Conservation (phyloP, 2,113 vertebrate species). For the Bubo blakistoni region DNA sequence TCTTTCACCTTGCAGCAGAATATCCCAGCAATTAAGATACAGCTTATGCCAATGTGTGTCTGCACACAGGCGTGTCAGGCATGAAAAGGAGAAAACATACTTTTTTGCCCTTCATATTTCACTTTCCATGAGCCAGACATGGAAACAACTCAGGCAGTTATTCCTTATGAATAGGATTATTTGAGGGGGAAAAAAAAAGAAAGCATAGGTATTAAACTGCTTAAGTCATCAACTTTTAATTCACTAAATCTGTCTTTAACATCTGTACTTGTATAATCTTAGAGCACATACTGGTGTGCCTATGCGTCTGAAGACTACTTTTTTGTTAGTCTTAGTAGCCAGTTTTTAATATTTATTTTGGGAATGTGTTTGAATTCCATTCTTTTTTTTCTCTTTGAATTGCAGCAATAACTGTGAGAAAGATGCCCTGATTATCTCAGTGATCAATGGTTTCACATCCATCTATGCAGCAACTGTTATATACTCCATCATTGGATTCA, state of each 20-base stretch:
- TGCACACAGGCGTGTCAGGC: not conserved
- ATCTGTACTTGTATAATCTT: not conserved
- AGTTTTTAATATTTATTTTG: not conserved
- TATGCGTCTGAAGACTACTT: not conserved
- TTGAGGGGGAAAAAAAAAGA: too few species aligned
- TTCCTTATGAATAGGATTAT: not conserved
- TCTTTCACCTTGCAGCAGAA: not conserved
- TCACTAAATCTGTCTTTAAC: not conserved
- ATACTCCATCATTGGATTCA: slow-evolving; percentile 96
- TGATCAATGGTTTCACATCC: slow-evolving; percentile 93
- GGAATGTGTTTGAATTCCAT: not conserved
- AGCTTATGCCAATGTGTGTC: not conserved
- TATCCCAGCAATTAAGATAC: not conserved
- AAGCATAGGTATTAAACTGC: not conserved
- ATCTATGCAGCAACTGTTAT: slow-evolving; percentile 91
- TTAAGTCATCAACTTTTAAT: not conserved
- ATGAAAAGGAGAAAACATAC: not conserved
- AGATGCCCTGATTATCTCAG: slow-evolving; percentile 87
- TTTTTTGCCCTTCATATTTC: not conserved
- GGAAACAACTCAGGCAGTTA: not conserved
- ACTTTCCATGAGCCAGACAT: not conserved
- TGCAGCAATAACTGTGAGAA: slow-evolving; percentile 93
- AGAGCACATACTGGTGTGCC: not conserved
- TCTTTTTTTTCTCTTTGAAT: not conserved
- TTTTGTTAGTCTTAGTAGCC: not conserved